Evolutionary conservation across 2,888 invertebrate species (phyloP).

Genomic region (Nymphalis c-album): DNA sequence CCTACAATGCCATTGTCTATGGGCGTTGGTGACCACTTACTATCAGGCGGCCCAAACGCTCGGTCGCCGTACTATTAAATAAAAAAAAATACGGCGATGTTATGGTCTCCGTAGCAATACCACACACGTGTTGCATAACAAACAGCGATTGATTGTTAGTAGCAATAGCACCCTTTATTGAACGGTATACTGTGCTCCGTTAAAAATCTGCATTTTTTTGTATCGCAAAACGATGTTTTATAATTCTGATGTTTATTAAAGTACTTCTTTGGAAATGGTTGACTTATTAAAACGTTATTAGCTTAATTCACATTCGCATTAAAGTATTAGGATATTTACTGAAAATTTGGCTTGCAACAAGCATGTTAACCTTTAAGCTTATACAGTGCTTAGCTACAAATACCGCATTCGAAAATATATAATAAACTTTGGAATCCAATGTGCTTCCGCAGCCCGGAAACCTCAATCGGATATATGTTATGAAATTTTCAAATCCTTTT

Average conservation of each 20-base stretch:
- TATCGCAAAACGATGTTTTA: slow-evolving; percentile 5
- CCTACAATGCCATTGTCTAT: no score
- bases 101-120: slow-evolving; percentile 4
- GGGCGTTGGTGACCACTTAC: no score
- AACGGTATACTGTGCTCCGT: slow-evolving; percentile 6
- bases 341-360: not conserved
- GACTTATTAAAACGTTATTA: no score
- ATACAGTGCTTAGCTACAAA: not conserved
- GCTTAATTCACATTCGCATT: no score
- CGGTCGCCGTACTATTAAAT: no score
- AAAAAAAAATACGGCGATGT: slow-evolving; percentile 29
- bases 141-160: slow-evolving; percentile 10
- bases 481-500: slow-evolving; percentile 41
- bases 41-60: no score
- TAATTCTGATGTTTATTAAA: not conserved
- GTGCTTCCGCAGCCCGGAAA: slow-evolving; percentile 38
- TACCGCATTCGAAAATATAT: not conserved
- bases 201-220: not conserved
- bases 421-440: slow-evolving; percentile 39
- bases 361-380: no score
- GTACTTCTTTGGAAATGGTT: no score
- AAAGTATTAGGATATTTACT: no score
- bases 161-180: slow-evolving; percentile 15
- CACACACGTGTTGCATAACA: slow-evolving; percentile 14
- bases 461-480: slow-evolving; percentile 40